Base-by-base conservation (phyloP, 2,113 vertebrate species). In the Arothron firmamentum region DNA sequence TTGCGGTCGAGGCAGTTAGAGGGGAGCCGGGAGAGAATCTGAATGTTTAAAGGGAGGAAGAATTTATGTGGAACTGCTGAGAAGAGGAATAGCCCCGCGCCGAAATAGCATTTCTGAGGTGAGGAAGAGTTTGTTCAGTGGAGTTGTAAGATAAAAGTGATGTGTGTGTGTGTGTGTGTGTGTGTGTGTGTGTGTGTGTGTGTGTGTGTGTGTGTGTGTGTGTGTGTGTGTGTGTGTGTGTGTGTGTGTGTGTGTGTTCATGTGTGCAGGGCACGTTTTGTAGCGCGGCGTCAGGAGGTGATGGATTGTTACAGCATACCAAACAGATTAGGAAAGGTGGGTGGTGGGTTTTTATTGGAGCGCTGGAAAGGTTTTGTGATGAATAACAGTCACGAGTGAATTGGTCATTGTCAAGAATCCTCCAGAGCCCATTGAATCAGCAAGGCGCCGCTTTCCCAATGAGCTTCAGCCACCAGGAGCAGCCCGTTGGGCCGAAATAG, bases 401-500 rank as follows among this genome's bases (percentile, higher is more conserved):
- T 88, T 84, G 84, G 84, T 88, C 87, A 87, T 89, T 84, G 84
- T 85, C 85, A 85, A n/a, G 64, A 87, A 75, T 80, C 67, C 83
- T 81, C 86, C 56, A 75, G 75, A 77, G 77, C 78, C 75, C 66
- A 82, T 85, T 85, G 86, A 85, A 88, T 85, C 77, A 78, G 81
- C 80, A 68, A 75, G 65, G 68, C 64, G 63, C 43, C 77, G 72
- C 65, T 80, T 86, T 83, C 78, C 79, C 85, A 81, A 82, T 80
- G 74, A 82, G 78, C 73, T 73, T 65, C 76, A 80, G 75, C 76
- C 75, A 73, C 60, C 67, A 78, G 81, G 77, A 85, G 82, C 75
- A 57, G 74, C 77, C 84, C 58, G 77, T 79, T 75, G 59, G 85
- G 76, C 78, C 45, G 62, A 85, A 85, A 85, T 80, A 81, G 83